These are phyloP conservation scores for Sapayoa aenigma DNA, from an alignment of 2,113 vertebrate genomes.

Conservation along the genomic window DNA sequence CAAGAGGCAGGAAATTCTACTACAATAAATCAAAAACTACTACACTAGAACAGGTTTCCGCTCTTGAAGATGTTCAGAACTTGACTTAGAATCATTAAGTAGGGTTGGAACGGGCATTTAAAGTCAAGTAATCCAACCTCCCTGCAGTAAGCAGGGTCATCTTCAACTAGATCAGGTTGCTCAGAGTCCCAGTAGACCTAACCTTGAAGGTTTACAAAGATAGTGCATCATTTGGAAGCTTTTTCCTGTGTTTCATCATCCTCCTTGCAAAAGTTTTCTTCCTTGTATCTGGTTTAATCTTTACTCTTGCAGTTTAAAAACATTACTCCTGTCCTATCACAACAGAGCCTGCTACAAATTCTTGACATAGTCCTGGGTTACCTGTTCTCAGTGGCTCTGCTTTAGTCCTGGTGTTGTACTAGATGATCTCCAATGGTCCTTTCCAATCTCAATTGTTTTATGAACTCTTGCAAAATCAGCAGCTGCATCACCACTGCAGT, in stretches of 20 bases:
- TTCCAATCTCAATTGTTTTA: not conserved
- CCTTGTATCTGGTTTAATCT: not conserved
- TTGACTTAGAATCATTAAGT: not conserved
- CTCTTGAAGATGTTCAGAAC: not conserved
- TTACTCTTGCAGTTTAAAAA: not conserved
- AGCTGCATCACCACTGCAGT: not conserved
- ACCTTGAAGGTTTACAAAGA: not conserved
- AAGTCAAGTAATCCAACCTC: not conserved
- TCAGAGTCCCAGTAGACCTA: not conserved
- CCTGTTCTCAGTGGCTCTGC: not conserved
- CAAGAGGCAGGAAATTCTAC: not conserved
- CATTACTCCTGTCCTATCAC: not conserved
- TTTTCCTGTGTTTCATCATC: not conserved
- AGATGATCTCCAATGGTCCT: not conserved
- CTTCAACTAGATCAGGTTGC: not conserved
- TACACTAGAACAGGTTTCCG: not conserved
- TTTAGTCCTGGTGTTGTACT: not conserved
- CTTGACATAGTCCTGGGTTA: not conserved
- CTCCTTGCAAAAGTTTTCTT: not conserved
- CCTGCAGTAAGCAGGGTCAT: no score
- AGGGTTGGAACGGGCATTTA: not conserved
- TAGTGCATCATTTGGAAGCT: not conserved
- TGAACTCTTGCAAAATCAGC: not conserved
- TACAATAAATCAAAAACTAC: not conserved
- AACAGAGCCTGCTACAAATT: not conserved